Conservation (phyloP, 2,797 vertebrate species). For the Cheirogaleus major region DNA sequence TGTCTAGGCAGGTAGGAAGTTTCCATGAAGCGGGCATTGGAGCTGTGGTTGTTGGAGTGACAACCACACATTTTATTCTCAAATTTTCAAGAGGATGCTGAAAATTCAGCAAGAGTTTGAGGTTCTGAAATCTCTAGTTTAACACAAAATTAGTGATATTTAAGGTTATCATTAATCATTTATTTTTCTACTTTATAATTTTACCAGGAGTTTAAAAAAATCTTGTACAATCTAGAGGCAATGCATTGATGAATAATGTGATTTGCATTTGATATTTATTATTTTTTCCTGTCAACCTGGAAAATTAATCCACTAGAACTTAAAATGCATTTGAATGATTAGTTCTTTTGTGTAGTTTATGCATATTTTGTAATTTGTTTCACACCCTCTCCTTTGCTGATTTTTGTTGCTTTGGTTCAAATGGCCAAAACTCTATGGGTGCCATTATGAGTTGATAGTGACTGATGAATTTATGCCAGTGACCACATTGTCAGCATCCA, state of each 20-base stretch:
- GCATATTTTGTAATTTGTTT: neutral
- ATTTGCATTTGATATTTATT: slow-evolving; percentile 7
- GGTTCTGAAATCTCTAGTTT: slow-evolving; percentile 25
- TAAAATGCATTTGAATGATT: slow-evolving; percentile 37
- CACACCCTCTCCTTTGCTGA: neutral
- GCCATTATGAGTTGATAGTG: slow-evolving; percentile 22
- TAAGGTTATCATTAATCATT: neutral
- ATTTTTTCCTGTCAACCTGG: neutral
- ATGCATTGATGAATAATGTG: neutral
- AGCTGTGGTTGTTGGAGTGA: neutral
- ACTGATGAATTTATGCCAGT: slow-evolving; percentile 49
- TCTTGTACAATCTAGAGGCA: neutral
- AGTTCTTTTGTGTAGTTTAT: slow-evolving; percentile 35
- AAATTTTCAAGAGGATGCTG: neutral
- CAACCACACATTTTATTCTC: neutral
- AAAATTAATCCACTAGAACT: neutral
- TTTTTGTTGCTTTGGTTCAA: slow-evolving; percentile 38
- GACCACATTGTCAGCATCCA: neutral
- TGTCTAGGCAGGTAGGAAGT: neutral
- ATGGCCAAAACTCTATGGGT: slow-evolving; percentile 8
- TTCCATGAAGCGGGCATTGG: neutral
- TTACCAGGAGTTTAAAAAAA: neutral
- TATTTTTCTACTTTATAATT: neutral
- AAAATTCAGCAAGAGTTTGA: neutral
- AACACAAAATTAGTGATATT: neutral